Base-by-base conservation (phyloP, 2,113 vertebrate genomes). In the Puntigrus tetrazona region DNA sequence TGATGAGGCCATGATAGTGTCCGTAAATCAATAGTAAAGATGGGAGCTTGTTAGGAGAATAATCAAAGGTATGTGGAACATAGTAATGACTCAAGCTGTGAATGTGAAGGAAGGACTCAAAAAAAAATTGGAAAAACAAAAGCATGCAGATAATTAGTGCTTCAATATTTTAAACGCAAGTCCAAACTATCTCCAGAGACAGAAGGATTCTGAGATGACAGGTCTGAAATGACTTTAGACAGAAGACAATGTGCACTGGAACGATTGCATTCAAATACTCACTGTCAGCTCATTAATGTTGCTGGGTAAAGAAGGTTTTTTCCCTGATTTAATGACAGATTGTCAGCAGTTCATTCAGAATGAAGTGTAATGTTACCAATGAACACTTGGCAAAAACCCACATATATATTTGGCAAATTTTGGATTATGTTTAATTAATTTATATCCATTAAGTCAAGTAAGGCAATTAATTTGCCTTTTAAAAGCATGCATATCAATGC, bases 341-440 rank as follows among this genome's bases (percentile, higher is more conserved):
- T 55, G 45, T 52, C 74, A 76, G 8, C 16, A 76, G 29, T 36
- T 57, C 34, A 13, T 52, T 31, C 20, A 77, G 31, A 36, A 29
- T 50, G n/a, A 72, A 25, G 69, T 72, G 38, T 72, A 55, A 36
- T 77, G 47, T n/a, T 22, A 57, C 20, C 20, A n/a, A n/a, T 52
- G 18, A 77, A 77, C 20, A 77, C 74, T 76, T 76, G 10, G 22
- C 69, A 72, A n/a, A 72, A 43, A 41, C 3, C 22, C 69, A 72
- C 22, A 36, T 22, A 72, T 11, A 41, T 14, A 41, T 43, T 14
- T 43, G 22, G 69, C 5, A 72, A 25, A 72, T 72, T 25, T 43
- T 38, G 25, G 69, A 72, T 43, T 25, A n/a, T 63, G 59, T 25
- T 43, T 72, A 25, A 72, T 72, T 4, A 72, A 72, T 72, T 14